phyloP scores from a whole-genome alignment of 2,797 vertebrate genomes.

The Peromyscus nudipes region DNA sequence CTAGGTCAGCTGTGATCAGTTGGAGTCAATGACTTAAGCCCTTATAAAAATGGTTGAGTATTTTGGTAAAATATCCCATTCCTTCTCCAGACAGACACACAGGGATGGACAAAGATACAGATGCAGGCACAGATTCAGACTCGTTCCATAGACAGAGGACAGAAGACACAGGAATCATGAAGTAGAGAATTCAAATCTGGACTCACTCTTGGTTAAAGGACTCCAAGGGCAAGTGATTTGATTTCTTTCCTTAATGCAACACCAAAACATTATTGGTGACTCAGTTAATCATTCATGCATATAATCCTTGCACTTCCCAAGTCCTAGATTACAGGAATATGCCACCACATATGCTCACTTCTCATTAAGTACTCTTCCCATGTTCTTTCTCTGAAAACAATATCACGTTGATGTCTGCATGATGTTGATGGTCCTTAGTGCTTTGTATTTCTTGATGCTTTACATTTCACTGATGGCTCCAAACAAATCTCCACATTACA shows the following conservation, averaged over 20 bases:
- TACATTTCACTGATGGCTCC: conserved; percentile 18
- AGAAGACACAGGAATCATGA: not conserved
- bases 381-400: conserved; percentile 66
- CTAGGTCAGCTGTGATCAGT: not conserved
- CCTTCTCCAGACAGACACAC: not conserved
- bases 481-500: conserved; percentile 23
- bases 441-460: conserved; percentile 80
- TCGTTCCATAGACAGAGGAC: not conserved
- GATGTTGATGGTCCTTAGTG: conserved; percentile 72
- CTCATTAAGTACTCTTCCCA: conserved; percentile 53
- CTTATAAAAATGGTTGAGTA: not conserved
- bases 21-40: not conserved
- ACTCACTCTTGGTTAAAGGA: not conserved
- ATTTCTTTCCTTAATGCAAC: not conserved
- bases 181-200: not conserved
- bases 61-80: not conserved
- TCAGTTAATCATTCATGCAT: not conserved
- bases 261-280: not conserved
- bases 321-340: not conserved
- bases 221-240: not conserved
- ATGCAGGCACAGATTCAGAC: not conserved
- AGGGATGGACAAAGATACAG: not conserved
- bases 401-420: conserved; percentile 79
- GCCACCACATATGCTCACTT: not conserved
- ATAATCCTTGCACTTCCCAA: not conserved